These are phyloP conservation scores for Drosophila pseudotakahashii DNA, from an alignment of 2,888 invertebrate genomes.

Conservation along the genomic window DNA sequence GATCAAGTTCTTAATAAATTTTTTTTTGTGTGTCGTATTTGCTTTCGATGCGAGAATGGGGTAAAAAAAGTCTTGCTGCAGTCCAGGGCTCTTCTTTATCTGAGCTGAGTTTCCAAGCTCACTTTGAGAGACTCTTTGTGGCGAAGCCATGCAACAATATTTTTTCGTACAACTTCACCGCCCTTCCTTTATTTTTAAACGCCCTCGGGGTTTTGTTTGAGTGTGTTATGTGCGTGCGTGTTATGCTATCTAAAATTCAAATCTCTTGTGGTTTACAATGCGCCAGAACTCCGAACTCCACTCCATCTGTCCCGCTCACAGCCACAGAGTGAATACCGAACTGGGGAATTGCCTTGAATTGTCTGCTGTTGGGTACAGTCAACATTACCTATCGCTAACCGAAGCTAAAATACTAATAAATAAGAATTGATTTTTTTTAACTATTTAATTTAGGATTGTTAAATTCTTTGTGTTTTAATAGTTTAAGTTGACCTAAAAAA, in stretches of 20 bases:
- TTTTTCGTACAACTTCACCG: slow-evolving; percentile 14
- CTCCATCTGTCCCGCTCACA: slow-evolving; percentile 1
- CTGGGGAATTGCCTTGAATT: slow-evolving; percentile 14
- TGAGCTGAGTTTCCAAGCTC: slow-evolving; percentile 27
- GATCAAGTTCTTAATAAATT: no score
- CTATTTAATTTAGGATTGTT: no score
- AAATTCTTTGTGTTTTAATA: no score
- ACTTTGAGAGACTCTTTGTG: slow-evolving; percentile 30
- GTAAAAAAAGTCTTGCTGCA: neutral
- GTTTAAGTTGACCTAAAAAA: no score
- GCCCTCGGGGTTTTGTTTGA: slow-evolving; percentile 22
- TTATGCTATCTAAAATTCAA: slow-evolving; percentile 74
- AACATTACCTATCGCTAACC: neutral
- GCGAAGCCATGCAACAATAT: slow-evolving; percentile 35
- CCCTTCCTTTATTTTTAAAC: slow-evolving; percentile 14
- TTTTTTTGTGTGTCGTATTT: neutral
- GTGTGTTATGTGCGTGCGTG: slow-evolving; percentile 38
- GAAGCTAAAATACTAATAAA: neutral
- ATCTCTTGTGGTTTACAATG: slow-evolving; percentile 71
- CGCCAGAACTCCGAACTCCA: slow-evolving; percentile 33
- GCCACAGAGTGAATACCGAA: neutral
- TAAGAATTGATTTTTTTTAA: no score
- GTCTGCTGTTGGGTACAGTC: slow-evolving; percentile 11
- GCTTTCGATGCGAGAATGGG: neutral
- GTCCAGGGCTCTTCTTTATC: slow-evolving; percentile 21